A percentile compares a stretch with the other conserved stretches of the same genome.
Conservation (phyloP, 92 coral and sea anemone genomes). For the Virgularia gustaviana region DNA sequence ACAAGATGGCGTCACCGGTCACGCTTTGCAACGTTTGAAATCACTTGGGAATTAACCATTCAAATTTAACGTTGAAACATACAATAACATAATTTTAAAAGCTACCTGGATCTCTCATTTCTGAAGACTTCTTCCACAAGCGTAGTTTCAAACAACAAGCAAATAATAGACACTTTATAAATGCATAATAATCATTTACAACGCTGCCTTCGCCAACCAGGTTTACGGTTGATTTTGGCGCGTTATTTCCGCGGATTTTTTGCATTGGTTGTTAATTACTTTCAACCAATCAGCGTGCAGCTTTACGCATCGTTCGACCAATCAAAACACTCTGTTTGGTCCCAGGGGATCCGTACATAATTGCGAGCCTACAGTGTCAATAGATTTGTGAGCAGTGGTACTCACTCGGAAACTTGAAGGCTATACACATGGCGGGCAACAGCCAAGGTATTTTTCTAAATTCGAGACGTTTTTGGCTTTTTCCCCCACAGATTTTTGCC, state of each 20-base stretch:
- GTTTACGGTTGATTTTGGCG: conserved; percentile 35
- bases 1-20: too few relatives aligned
- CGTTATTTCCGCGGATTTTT: conserved; percentile 37
- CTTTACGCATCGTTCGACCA: not conserved
- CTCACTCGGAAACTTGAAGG: not conserved
- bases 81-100: too few relatives aligned
- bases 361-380: not conserved
- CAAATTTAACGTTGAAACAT: too few relatives aligned
- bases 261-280: conserved; percentile 11
- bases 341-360: not conserved
- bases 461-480: not conserved
- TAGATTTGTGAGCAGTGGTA: not conserved
- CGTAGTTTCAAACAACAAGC: too few relatives aligned
- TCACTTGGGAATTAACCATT: too few relatives aligned
- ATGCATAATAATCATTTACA: conserved; percentile 6
- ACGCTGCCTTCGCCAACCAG: not conserved
- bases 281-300: not conserved
- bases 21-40: too few relatives aligned
- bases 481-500: too few relatives aligned
- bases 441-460: conserved; percentile 9
- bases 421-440: conserved; percentile 19
- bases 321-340: not conserved
- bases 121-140: too few relatives aligned
- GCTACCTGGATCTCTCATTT: too few relatives aligned
- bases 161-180: not conserved